Evolutionary conservation across 2,888 invertebrate genomes (phyloP), one percentile per base, ranked within the genome.

Genomic region (Pachycephus smyrnensis): DNA sequence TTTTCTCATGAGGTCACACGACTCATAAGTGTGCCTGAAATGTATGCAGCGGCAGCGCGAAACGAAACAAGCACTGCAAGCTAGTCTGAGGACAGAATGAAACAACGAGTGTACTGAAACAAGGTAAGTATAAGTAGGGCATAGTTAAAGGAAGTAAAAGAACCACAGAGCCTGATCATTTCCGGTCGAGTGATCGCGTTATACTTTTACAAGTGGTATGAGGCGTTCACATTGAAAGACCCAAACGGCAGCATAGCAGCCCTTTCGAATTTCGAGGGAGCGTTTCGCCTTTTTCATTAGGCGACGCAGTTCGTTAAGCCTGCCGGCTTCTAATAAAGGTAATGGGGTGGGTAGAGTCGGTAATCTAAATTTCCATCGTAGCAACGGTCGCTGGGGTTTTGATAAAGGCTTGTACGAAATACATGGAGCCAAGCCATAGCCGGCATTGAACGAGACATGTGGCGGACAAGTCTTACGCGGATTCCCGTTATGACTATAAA

Each of bases 291-390:
- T 55, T 55, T 55, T 55, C 55, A 55, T 55, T 55, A 23, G 15
- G 55, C 55, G 55, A 55, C 79, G 81, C 78, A 80, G 84, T 85
- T 86, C 86, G 85, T 86, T 86, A 86, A 83, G 82, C 82, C 82
- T 80, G 79, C 80, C 80, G 76, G 83, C 79, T 79, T 80, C 82
- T 84, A 82, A 84, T 84, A 82, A 83, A 84, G 81, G 82, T 85
- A 86, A 84, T 82, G 82, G 81, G 84, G 83, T 84, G 82, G 82
- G 80, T 69, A 73, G 81, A 78, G 77, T 75, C 73, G 81, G 84
- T 85, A 86, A 86, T 86, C 86, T 84, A 86, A 86, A 86, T 86
- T 86, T 86, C 69, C n/a, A 31, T 71, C 55, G 32, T 55, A 55
- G 23, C 55, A 23, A 55, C 55, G 55, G 55, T 23, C 55, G 55